Percentiles rank a stretch among this genome's conserved stretches.
These are phyloP conservation scores for Cheirogaleus medius DNA, from an alignment of 2,113 vertebrate species.

Conservation along the genomic window DNA sequence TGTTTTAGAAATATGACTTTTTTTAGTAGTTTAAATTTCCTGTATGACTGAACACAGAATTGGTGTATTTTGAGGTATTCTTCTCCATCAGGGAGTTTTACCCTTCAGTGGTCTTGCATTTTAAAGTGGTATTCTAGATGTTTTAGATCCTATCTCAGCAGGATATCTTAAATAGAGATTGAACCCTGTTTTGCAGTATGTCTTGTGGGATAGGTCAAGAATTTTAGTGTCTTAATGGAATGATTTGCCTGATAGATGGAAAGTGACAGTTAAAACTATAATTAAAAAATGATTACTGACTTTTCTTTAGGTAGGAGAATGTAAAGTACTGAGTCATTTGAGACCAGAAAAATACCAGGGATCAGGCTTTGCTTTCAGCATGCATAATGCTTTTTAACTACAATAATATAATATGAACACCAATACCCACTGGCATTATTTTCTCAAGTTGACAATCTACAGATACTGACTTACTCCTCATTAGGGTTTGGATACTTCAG, in stretches of 20 bases:
- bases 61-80: background rate
- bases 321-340: background rate
- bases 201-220: background rate
- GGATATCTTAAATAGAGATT: background rate
- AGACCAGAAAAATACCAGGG: background rate
- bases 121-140: background rate
- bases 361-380: background rate
- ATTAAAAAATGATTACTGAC: fast-evolving
- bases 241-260: background rate
- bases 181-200: background rate
- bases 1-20: background rate
- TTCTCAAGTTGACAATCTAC: too few relatives aligned
- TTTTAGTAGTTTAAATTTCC: background rate
- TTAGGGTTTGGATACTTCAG: background rate
- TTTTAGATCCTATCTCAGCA: background rate
- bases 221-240: background rate
- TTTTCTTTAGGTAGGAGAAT: background rate
- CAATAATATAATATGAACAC: too few relatives aligned
- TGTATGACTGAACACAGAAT: fast-evolving
- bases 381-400: too few relatives aligned
- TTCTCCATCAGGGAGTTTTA: background rate
- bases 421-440: fast-evolving
- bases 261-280: background rate
- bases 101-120: background rate
- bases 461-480: background rate